Evolutionary conservation across 2,888 invertebrate genomes (phyloP).

Genomic region (Agrochola macilenta): DNA sequence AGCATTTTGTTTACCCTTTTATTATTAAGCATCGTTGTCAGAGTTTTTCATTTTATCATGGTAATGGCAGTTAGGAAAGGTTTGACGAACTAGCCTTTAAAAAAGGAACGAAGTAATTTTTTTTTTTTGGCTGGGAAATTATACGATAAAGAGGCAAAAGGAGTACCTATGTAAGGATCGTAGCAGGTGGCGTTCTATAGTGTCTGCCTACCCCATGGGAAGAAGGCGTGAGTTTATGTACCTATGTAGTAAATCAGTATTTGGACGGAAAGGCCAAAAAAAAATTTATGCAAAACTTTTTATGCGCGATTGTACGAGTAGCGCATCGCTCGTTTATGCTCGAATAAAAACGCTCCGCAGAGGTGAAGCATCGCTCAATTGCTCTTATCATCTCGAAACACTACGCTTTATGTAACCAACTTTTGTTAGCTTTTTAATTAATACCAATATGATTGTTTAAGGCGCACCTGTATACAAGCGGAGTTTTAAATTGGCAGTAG

Average conservation of each 20-base stretch:
- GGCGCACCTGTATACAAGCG: background rate
- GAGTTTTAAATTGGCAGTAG: slow-evolving; percentile 22
- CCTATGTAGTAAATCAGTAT: no score
- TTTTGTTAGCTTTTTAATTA: slow-evolving; percentile 45
- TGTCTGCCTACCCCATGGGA: no score
- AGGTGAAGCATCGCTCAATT: slow-evolving; percentile 58
- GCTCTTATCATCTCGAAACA: slow-evolving; percentile 57
- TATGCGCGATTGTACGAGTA: background rate
- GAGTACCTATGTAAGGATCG: no score
- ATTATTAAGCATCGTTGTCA: no score
- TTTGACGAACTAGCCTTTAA: background rate
- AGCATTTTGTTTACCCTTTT: background rate
- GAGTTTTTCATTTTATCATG: background rate
- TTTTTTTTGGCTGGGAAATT: no score
- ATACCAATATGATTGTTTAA: slow-evolving; percentile 28
- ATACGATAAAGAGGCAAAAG: no score
- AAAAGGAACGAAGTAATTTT: background rate
- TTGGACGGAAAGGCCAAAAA: background rate
- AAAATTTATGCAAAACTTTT: background rate
- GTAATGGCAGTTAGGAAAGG: background rate
- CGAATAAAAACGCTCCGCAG: slow-evolving; percentile 51
- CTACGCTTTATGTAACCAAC: slow-evolving; percentile 25
- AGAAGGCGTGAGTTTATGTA: no score
- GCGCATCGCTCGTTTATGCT: slow-evolving; percentile 21
- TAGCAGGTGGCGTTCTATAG: no score